phyloP scores from a whole-genome alignment of 2,888 invertebrate species.

The Nomada ferruginata region DNA sequence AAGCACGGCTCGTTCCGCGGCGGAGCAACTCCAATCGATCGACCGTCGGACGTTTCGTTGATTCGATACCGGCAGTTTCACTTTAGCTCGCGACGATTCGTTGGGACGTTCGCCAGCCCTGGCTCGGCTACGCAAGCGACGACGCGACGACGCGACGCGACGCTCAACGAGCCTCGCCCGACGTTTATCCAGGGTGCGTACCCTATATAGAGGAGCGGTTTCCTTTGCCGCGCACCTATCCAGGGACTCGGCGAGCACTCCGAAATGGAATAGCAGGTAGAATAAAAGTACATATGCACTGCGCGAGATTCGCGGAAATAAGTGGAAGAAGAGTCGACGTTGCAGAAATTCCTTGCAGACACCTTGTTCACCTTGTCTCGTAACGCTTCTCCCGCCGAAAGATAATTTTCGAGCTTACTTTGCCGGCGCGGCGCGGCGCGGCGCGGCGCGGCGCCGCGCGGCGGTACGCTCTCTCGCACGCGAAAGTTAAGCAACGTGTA shows the following conservation, averaged over 20 bases:
- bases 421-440: background rate
- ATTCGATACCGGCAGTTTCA: too few relatives aligned
- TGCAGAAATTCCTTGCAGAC: background rate
- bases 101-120: background rate
- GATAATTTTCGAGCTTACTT: background rate
- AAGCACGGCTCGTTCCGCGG: background rate
- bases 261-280: background rate
- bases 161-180: background rate
- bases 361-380: background rate
- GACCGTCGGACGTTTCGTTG: background rate
- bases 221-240: slow-evolving; percentile 48
- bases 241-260: slow-evolving; percentile 10
- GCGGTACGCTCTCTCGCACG: background rate
- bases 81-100: too few relatives aligned
- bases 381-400: background rate
- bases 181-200: slow-evolving; percentile 57
- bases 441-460: too few relatives aligned
- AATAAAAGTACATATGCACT: background rate
- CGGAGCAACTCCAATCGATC: slow-evolving; percentile 1
- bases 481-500: background rate
- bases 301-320: background rate
- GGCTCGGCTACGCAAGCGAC: background rate
- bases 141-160: too few relatives aligned
- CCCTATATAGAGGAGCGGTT: slow-evolving; percentile 75
- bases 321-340: background rate